Base-by-base conservation (phyloP, 2,888 invertebrate genomes). In the Eurytoma californica region DNA sequence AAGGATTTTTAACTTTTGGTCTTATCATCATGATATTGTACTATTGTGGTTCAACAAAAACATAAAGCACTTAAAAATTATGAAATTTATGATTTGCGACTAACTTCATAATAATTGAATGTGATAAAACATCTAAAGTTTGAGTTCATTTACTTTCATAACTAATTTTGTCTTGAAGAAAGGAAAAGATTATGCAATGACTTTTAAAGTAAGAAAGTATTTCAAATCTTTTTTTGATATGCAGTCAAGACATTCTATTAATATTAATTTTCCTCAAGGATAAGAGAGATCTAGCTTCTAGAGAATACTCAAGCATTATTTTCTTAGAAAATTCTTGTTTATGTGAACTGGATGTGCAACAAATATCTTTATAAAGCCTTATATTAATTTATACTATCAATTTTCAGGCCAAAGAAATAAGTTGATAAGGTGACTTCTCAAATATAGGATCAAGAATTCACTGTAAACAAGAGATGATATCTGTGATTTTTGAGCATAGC, bases 401-500 rank as follows among this genome's bases (percentile, higher is more conserved):
- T 74, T 79, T 73, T 57, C 79, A 73, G 73, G 18, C 53, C 53
- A 20, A 18, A 24, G n/a, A 65, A 47, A 4, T 69, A 57, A 24
- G 1, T 72, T 60, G 65, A 70, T 70, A 60, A 58, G 16, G 30
- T 69, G 7, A n/a, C 14, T 24, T 63, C 47, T 63, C n/a, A 57
- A 4, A 53, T 55, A 14, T 53, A 72, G 9, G 39, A 55, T 72
- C 14, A 58, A 65, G n/a, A 55, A 72, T 7, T 30, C 4, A 30
- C 3, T 28, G n/a, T 18, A 30, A 61, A 61, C 61, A 55, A 55
- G 12, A 72, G 14, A 63, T 20, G 57, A 20, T 61, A 20, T 57
- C 14, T 18, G 30, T 39, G 9, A 7, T 39, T 39, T 39, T 39
- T 39, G 39, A 39, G 7, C 39, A 9, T 9, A 39, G 39, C 39